Conservation (phyloP, 2,113 vertebrate genomes). For the Neolamprologus modestus region DNA sequence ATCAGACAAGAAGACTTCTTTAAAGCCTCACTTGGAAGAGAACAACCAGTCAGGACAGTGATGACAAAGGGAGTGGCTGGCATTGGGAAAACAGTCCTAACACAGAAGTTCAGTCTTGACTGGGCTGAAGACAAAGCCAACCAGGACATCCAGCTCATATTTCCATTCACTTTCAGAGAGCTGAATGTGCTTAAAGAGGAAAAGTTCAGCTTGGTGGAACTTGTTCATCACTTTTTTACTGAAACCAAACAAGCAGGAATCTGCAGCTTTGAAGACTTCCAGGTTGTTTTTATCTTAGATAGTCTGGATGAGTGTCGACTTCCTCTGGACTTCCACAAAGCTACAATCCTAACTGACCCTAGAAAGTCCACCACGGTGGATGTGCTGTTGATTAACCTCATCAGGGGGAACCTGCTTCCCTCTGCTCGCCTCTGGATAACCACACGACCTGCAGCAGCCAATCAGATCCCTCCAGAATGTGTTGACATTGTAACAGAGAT, state of each 20-base stretch:
- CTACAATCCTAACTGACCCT: not conserved
- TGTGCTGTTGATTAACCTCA: not conserved
- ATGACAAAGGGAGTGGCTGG: too few species aligned
- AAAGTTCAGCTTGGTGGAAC: too few species aligned
- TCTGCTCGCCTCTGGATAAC: not conserved
- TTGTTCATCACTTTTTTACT: too few species aligned
- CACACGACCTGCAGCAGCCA: not conserved
- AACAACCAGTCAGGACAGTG: too few species aligned
- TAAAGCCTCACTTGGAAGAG: too few species aligned
- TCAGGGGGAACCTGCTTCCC: accelerated
- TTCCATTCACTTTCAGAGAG: too few species aligned
- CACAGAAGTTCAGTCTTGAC: not conserved
- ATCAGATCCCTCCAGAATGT: not conserved
- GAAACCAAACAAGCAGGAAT: too few species aligned
- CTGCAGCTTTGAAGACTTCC: too few species aligned
- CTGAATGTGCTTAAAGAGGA: too few species aligned
- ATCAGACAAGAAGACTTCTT: too few species aligned
- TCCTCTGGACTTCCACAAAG: not conserved
- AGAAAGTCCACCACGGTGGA: not conserved
- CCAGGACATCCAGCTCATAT: not conserved
- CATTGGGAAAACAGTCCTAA: not conserved
- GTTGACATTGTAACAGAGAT: not conserved
- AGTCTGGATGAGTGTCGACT: not conserved
- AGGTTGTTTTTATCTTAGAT: not conserved
- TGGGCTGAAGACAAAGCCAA: not conserved